A percentile compares a stretch with the other conserved stretches of the same genome.
Conservation (phyloP, 2,113 vertebrate genomes). For the Nothobranchius kuhntae region DNA sequence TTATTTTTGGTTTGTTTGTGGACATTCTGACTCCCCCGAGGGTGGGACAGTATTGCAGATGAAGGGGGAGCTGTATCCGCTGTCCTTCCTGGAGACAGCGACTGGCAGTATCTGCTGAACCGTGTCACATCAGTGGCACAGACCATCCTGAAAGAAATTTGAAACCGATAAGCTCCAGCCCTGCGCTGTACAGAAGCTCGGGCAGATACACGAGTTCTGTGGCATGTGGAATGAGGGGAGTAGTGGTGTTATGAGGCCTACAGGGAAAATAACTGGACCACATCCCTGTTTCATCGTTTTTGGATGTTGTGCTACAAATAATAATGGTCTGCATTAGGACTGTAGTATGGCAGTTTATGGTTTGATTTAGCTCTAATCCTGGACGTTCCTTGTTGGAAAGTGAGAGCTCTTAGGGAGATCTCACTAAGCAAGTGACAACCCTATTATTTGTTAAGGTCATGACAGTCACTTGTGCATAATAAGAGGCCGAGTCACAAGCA, state of each 20-base stretch:
- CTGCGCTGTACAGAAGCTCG: constrained; percentile 25
- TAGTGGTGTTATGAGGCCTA: constrained; percentile 28
- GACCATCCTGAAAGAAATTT: constrained; percentile 37
- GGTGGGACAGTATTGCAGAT: constrained; percentile 46
- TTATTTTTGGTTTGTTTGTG: constrained; percentile 53
- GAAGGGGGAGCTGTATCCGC: constrained; percentile 45
- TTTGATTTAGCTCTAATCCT: constrained; percentile 27
- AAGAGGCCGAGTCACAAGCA: constrained; percentile 35
- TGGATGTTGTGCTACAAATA: constrained; percentile 26
- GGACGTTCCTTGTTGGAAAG: constrained; percentile 19
- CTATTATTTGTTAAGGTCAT: constrained; percentile 27
- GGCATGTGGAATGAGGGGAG: constrained; percentile 43
- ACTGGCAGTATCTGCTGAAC: constrained; percentile 57
- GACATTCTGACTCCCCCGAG: constrained; percentile 25
- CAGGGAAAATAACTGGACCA: constrained; percentile 34
- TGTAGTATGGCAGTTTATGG: constrained; percentile 5
- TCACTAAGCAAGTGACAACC: constrained; percentile 14
- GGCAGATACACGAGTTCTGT: constrained; percentile 40
- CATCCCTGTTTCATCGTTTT: constrained; percentile 20
- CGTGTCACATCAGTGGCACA: constrained; percentile 35
- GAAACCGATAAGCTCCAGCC: constrained; percentile 46
- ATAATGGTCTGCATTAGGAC: neutral
- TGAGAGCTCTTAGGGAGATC: constrained; percentile 22
- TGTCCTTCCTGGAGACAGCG: constrained; percentile 50
- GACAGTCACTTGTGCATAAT: constrained; percentile 45